Conservation (phyloP, 2,888 invertebrate species). For the Deilephila porcellus region DNA sequence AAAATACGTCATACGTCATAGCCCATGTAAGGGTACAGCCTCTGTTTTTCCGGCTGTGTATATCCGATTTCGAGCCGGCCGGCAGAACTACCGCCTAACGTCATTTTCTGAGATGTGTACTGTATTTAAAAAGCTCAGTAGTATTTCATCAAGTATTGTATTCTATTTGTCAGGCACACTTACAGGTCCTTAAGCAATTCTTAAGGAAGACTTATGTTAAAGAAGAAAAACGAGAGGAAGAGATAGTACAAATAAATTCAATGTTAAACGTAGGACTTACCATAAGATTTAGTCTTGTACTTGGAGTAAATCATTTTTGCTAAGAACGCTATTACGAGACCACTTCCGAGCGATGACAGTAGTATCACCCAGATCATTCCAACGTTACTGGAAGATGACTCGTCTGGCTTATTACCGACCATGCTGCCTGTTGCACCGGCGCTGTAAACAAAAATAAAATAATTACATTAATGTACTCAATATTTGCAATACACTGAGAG, state of each 20-base stretch:
- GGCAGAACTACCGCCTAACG: too few species aligned
- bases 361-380: slow-evolving; percentile 21
- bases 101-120: too few species aligned
- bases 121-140: too few species aligned
- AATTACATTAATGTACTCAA: background rate
- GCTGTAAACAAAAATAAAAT: background rate
- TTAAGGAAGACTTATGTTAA: too few species aligned
- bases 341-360: slow-evolving; percentile 8
- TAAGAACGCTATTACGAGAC: slow-evolving; percentile 7
- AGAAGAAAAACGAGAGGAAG: too few species aligned
- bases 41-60: too few species aligned
- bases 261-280: background rate
- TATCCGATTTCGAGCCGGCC: too few species aligned
- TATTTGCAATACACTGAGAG: background rate
- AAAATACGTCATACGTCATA: too few species aligned
- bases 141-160: too few species aligned
- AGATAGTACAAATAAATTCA: background rate
- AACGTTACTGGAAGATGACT: background rate
- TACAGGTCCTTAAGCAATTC: too few species aligned
- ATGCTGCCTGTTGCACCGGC: background rate
- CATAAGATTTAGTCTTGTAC: slow-evolving; percentile 29
- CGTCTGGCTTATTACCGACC: background rate
- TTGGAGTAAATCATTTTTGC: slow-evolving; percentile 18
- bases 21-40: too few species aligned
- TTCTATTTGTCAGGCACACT: too few species aligned